Evolutionary conservation across 2,888 invertebrate genomes (phyloP), one percentile per base, ranked within the genome.

Genomic region (Phyllotreta cruciferae): DNA sequence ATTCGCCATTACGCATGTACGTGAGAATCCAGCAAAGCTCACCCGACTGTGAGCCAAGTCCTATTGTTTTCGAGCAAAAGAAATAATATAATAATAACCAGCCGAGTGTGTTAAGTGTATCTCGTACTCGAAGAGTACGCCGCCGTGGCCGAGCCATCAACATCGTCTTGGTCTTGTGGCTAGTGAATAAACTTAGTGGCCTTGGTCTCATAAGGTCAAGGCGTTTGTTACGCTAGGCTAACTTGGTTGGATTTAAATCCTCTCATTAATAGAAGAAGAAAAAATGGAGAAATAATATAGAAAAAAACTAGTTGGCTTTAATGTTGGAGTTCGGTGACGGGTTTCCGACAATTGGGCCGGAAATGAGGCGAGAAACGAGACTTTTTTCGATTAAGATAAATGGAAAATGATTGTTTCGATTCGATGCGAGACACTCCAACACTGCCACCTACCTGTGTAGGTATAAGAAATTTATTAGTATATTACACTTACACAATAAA

Each of bases 171-270:
- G 14, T 64, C 64, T 62, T 60, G 36, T 56, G 61, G 34, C 50
- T 75, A 74, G 73, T 74, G 73, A 74, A 74, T 74, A 74, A 73
- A 74, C 73, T 70, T 66, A 52, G 66, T 71, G 74, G 73, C 75
- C 76, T 76, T 75, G 74, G 68, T 57, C 55, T 70, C 64, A 66
- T 66, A 72, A 74, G 76, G 76, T 74, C 75, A 76, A 75, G 76
- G 75, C 72, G 70, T 72, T 70, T 73, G 73, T 75, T 75, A 74
- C 74, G 73, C 73, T 73, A 74, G 74, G 71, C 70, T 73, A 66
- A 69, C 71, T 64, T 62, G 62, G 45, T 60, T 60, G 56, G 58
- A 55, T 65, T 61, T 62, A 58, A 65, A 62, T 58, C 56, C 58
- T 57, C 58, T 58, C 58, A 58, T 58, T 58, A 58, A 60, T 60